Evolutionary conservation across 2,113 vertebrate genomes (phyloP).

Genomic region (Euleptes europaea): DNA sequence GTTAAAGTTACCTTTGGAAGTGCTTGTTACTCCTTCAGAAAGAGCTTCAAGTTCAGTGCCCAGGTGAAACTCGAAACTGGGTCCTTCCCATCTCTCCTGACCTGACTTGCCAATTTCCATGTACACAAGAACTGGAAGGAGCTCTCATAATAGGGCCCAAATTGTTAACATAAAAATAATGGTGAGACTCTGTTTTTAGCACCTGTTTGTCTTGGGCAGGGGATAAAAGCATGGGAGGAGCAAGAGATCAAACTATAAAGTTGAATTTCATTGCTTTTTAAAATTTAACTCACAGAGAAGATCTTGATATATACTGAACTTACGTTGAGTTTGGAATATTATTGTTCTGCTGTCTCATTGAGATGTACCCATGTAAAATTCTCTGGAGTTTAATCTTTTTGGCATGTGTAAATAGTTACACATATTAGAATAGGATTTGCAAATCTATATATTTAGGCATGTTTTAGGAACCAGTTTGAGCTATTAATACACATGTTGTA

Average conservation of each 20-base stretch:
- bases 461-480: conserved; percentile 13
- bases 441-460: conserved; percentile 34
- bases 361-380: neutral
- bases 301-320: neutral
- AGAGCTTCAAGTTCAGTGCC: neutral
- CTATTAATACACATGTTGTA: conserved; percentile 6
- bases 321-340: neutral
- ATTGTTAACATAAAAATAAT: neutral
- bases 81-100: neutral
- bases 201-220: neutral
- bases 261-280: neutral
- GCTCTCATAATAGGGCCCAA: neutral
- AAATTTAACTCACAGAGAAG: neutral
- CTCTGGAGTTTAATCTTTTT: conserved; percentile 13
- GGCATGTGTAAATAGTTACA: neutral
- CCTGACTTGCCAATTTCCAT: neutral
- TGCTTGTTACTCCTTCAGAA: neutral
- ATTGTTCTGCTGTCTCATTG: neutral
- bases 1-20: neutral
- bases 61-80: neutral
- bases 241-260: neutral
- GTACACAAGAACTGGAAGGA: neutral
- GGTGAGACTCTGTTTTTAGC: neutral
- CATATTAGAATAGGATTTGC: neutral
- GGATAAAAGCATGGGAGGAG: neutral